A percentile compares a stretch with the other conserved stretches of the same genome.
Evolutionary conservation across 2,888 invertebrate species (phyloP).

Genomic region (Hydroisotoma schaefferi): DNA sequence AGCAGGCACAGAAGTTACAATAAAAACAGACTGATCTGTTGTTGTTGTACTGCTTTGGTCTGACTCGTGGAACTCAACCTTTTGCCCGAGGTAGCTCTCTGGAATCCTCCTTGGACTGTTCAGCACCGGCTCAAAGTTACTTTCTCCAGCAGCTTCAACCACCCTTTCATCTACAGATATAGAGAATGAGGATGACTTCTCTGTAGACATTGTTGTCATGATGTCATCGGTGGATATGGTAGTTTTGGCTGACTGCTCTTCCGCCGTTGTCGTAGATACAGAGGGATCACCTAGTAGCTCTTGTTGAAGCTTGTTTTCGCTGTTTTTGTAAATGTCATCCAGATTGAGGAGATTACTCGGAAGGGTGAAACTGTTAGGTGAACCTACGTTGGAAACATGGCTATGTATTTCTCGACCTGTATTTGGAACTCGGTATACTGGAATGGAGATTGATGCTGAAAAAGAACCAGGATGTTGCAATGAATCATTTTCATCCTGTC

Average conservation of each 20-base stretch:
- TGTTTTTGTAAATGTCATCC: constrained; percentile 45
- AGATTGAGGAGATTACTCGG: constrained; percentile 31
- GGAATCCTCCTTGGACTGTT: constrained; percentile 6
- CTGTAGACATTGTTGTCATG: constrained; percentile 32
- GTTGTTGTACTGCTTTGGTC: not conserved
- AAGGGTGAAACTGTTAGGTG: constrained; percentile 8
- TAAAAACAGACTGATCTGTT: not conserved
- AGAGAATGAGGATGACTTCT: constrained; percentile 42
- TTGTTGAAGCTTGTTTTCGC: constrained; percentile 36
- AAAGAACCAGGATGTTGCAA: constrained; percentile 26
- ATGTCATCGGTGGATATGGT: constrained; percentile 9
- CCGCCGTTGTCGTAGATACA: not conserved
- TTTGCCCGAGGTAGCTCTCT: not conserved
- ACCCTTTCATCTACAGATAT: constrained; percentile 33
- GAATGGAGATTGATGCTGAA: constrained; percentile 38
- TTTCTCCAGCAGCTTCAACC: not conserved
- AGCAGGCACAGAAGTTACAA: constrained; percentile 7
- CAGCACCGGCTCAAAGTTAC: not conserved
- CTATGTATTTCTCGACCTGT: constrained; percentile 8
- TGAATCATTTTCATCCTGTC: constrained; percentile 2
- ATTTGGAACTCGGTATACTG: constrained; percentile 37
- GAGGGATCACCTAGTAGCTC: too few species aligned
- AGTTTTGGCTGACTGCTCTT: constrained; percentile 7
- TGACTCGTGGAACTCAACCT: not conserved
- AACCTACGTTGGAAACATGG: not conserved